These are phyloP conservation scores for Bos javanicus DNA, from an alignment of 2,113 vertebrate species.

Conservation along the genomic window DNA sequence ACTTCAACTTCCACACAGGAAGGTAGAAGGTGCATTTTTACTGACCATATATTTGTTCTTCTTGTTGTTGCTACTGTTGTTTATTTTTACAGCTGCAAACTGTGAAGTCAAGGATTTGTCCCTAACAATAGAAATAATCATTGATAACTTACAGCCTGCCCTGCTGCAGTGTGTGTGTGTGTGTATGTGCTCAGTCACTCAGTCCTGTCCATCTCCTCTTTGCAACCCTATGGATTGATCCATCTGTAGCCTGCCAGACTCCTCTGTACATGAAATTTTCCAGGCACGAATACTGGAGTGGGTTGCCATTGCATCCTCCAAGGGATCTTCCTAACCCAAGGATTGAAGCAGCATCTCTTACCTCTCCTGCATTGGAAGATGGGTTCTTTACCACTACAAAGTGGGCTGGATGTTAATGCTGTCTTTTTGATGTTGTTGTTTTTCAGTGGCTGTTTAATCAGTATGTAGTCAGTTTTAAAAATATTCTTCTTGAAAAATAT, in stretches of 20 bases:
- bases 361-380: neutral
- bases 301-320: neutral
- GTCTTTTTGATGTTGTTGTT: neutral
- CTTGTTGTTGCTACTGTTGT: neutral
- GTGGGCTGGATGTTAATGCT: neutral
- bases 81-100: neutral
- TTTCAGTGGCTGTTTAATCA: neutral
- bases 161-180: neutral
- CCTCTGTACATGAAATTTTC: neutral
- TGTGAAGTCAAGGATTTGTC: neutral
- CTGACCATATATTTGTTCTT: neutral
- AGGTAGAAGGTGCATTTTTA: neutral
- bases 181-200: rapidly evolving
- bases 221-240: neutral
- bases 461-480: neutral
- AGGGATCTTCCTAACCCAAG: neutral
- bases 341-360: neutral
- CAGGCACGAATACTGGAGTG: neutral
- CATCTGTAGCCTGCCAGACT: neutral
- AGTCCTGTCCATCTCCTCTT: neutral
- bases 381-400: neutral
- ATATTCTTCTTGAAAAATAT: neutral
- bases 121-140: neutral
- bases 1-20: neutral
- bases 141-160: neutral